Base-by-base conservation (phyloP, 2,888 invertebrate genomes). In the Aphelenchoides bicaudatus region DNA sequence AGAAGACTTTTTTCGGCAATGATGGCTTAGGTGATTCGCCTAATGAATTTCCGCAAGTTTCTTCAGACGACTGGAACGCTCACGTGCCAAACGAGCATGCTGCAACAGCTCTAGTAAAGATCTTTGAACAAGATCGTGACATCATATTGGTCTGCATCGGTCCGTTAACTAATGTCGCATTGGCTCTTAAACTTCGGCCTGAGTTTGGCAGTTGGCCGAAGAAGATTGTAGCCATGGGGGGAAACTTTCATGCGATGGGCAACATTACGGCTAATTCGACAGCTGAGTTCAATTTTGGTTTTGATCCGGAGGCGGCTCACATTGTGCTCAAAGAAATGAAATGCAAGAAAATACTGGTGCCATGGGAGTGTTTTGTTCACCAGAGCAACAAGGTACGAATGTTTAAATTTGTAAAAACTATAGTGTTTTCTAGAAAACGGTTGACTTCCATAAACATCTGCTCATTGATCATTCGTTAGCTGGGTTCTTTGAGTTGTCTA, bases 221-320 rank as follows among this genome's bases (percentile, higher is more conserved):
- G 34, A 58, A 61, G 38, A 43, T 75, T 19, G 67, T 77, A 16
- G 63, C 73, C n/a, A 72, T 75, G 72, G 77, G 77, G 27, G 77
- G 77, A n/a, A 79, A 79, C 50, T 19, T 62, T 55, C 10, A 53
- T 52, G 81, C 79, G 3, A 66, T 72, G 34, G 82, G 82, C 10
- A 82, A 82, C 64, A 72, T 78, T 0, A 64, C 71, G 21, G 62
- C 69, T 6, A 62, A 65, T 30, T 66, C 72, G 13, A 73, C 85
- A 38, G 87, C 87, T 0, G 89, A 89, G 79, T 89, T 87, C 74
- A 89, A 89, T 80, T 88, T 89, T 77, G 84, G 83, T 66, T 80
- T 81, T 23, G 89, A 89, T 80, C 88, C 89, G 0, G 89, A 89
- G 80, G 87, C 88, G 2, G 88, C 87, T 0, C 82, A 85, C 68